Evolutionary conservation across 2,113 vertebrate genomes (phyloP).

Genomic region (Gasterosteus nipponicus): DNA sequence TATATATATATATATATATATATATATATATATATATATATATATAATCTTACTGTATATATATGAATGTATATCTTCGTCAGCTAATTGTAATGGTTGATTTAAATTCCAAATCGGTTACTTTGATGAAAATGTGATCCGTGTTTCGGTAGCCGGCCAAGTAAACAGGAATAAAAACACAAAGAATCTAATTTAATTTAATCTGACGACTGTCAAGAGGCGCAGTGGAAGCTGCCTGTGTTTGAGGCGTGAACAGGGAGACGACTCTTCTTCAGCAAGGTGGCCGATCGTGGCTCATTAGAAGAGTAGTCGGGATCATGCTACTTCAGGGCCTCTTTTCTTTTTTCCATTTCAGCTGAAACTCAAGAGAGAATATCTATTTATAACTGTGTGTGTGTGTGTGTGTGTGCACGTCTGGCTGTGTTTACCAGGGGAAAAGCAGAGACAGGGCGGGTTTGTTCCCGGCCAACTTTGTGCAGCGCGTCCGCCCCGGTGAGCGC

Average conservation of each 20-base stretch:
- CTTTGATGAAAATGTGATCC: conserved; percentile 14
- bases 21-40: too few species aligned
- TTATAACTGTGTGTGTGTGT: conserved; percentile 39
- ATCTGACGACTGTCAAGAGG: background rate
- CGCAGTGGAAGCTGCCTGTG: background rate
- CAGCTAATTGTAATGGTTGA: conserved; percentile 21
- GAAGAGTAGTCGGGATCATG: background rate
- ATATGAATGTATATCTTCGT: background rate
- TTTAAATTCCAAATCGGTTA: background rate
- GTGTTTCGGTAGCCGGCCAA: conserved; percentile 11
- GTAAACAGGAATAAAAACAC: conserved; percentile 13
- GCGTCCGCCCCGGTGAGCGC: conserved; percentile 89
- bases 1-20: background rate
- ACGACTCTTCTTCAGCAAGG: background rate
- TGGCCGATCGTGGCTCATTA: background rate
- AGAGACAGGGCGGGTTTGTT: conserved; percentile 90
- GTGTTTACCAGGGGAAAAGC: conserved; percentile 86
- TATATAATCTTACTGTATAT: too few species aligned
- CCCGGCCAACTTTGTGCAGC: conserved; percentile 93
- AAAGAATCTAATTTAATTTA: conserved; percentile 2
- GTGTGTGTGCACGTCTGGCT: conserved; percentile 33
- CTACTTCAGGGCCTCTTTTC: background rate
- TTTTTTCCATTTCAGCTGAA: background rate
- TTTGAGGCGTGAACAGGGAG: background rate
- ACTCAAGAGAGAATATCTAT: conserved; percentile 16